A percentile compares a stretch with the other conserved stretches of the same genome.
These are phyloP conservation scores for Catocala fraxini DNA, from an alignment of 2,888 invertebrate species.

Conservation along the genomic window DNA sequence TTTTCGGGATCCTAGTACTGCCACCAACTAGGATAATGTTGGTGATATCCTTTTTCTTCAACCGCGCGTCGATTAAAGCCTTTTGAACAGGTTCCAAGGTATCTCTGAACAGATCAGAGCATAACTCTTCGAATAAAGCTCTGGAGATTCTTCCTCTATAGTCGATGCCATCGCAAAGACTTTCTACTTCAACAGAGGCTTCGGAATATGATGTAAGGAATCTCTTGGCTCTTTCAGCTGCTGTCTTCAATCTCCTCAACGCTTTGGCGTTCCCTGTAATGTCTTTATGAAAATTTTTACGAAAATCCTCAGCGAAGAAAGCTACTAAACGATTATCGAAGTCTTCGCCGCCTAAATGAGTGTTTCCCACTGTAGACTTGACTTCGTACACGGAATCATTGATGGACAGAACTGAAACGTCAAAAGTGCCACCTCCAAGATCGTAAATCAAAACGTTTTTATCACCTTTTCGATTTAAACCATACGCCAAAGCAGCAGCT, in stretches of 20 bases:
- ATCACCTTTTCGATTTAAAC: constrained; percentile 57
- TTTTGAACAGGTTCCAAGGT: constrained; percentile 62
- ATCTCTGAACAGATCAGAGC: constrained; percentile 73
- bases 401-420: constrained; percentile 70
- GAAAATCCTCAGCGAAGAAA: constrained; percentile 71
- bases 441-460: constrained; percentile 72
- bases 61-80: constrained; percentile 63
- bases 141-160: constrained; percentile 65
- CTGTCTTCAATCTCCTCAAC: constrained; percentile 63
- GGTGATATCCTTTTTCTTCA: constrained; percentile 63
- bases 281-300: constrained; percentile 62
- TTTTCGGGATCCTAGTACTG: constrained; percentile 74
- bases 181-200: constrained; percentile 63
- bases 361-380: constrained; percentile 68
- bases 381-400: constrained; percentile 67
- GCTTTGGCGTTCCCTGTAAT: constrained; percentile 56
- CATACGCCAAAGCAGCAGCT: constrained; percentile 74
- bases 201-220: constrained; percentile 63
- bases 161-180: constrained; percentile 64
- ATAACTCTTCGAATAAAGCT: constrained; percentile 70
- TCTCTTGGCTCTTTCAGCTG: constrained; percentile 69
- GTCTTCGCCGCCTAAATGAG: constrained; percentile 72
- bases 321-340: constrained; percentile 75
- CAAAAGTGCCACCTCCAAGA: constrained; percentile 75
- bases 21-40: constrained; percentile 73